Evolutionary conservation across 2,888 invertebrate genomes (phyloP).

Genomic region (Euphydryas editha): DNA sequence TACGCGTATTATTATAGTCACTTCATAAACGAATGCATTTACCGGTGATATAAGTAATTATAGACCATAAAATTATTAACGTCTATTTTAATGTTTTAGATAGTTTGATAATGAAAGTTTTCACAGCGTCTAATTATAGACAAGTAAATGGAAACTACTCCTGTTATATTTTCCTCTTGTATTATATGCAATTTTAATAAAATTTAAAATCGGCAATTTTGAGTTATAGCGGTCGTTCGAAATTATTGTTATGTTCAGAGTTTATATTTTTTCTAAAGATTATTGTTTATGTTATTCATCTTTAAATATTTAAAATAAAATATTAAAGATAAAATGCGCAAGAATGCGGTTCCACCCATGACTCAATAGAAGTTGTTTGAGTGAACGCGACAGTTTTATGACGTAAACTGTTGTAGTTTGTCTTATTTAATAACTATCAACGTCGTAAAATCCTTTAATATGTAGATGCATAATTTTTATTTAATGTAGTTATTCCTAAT

Average conservation of each 20-base stretch:
- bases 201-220: neutral
- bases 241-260: neutral
- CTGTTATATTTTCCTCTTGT: too few relatives aligned
- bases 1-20: slow-evolving; percentile 32
- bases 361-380: slow-evolving; percentile 15
- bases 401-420: slow-evolving; percentile 49
- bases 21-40: slow-evolving; percentile 20
- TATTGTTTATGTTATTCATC: neutral
- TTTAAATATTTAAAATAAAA: neutral
- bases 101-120: neutral
- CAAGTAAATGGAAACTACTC: too few relatives aligned
- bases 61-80: slow-evolving; percentile 5
- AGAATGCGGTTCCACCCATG: slow-evolving; percentile 28
- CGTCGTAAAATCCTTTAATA: neutral
- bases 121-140: too few relatives aligned
- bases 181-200: neutral
- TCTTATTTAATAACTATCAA: slow-evolving; percentile 4
- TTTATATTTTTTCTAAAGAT: neutral
- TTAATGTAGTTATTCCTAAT: neutral
- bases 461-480: slow-evolving; percentile 7
- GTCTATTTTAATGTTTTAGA: neutral
- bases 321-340: neutral
- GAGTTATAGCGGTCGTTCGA: neutral
- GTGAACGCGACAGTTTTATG: slow-evolving; percentile 53
- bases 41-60: slow-evolving; percentile 2